These are phyloP conservation scores for Drosophila nr. perissopoda DNA, from an alignment of 2,888 invertebrate species.

Conservation along the genomic window DNA sequence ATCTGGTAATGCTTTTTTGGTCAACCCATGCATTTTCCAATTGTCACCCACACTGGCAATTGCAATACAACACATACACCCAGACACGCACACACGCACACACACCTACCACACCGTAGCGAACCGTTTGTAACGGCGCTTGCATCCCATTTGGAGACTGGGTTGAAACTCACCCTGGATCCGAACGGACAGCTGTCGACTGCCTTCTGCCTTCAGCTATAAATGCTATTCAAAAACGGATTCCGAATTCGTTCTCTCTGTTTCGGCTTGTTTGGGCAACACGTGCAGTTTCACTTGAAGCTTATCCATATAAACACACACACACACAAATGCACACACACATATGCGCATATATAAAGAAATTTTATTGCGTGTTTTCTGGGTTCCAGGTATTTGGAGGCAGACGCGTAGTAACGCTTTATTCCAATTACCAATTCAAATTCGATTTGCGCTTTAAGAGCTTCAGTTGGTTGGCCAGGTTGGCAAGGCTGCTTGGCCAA, in stretches of 20 bases:
- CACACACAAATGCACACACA: neutral
- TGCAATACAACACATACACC: neutral
- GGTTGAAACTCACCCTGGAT: conserved; percentile 44
- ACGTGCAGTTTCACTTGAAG: conserved; percentile 54
- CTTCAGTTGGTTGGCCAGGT: conserved; percentile 15
- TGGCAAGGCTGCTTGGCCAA: neutral
- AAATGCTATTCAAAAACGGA: conserved; percentile 65
- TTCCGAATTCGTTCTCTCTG: conserved; percentile 36
- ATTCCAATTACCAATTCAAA: conserved; percentile 75
- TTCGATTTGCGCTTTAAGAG: conserved; percentile 71
- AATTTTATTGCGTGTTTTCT: conserved; percentile 55
- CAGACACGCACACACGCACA: neutral
- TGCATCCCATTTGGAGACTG: conserved; percentile 7
- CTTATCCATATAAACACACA: neutral
- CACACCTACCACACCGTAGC: neutral
- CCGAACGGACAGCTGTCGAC: conserved; percentile 44
- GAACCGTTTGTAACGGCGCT: conserved; percentile 37
- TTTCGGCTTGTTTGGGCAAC: conserved; percentile 41
- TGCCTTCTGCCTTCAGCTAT: conserved; percentile 43
- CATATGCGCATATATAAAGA: conserved; percentile 20
- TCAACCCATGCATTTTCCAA: conserved; percentile 44
- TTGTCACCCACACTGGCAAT: conserved; percentile 39
- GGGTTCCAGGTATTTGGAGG: conserved; percentile 17
- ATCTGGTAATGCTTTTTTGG: conserved; percentile 46
- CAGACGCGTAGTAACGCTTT: conserved; percentile 41